A percentile compares a stretch with the other conserved stretches of the same genome.
phyloP scores from a whole-genome alignment of 2,113 vertebrate genomes.

The human (Homo sapiens) region GRCh38 chr5:124812501-124813000 shows the following conservation, averaged over 20 bases:
- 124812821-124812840: slow-evolving; percentile 47
- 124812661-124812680: slow-evolving; percentile 64
- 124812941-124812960: rapidly evolving
- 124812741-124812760: slow-evolving; percentile 62
- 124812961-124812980: not conserved
- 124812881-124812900: not conserved
- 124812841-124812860: not conserved
- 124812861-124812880: not conserved
- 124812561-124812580: slow-evolving; percentile 57
- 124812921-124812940: not conserved
- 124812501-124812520: not conserved
- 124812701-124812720: slow-evolving; percentile 55
- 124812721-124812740: slow-evolving; percentile 65
- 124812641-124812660: slow-evolving; percentile 59
- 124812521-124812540: slow-evolving; percentile 28
- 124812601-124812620: slow-evolving; percentile 71
- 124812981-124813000: not conserved
- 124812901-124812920: not conserved
- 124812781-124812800: slow-evolving; percentile 61
- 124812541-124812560: not conserved
- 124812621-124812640: slow-evolving; percentile 51
- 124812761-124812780: slow-evolving; percentile 34
- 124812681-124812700: not conserved
- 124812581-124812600: slow-evolving; percentile 57
- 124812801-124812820: slow-evolving; percentile 50